Percentiles rank a stretch among this genome's conserved stretches.
These are phyloP conservation scores for Hemibagrus wyckioides DNA, from an alignment of 2,113 vertebrate genomes.

Conservation along the genomic window DNA sequence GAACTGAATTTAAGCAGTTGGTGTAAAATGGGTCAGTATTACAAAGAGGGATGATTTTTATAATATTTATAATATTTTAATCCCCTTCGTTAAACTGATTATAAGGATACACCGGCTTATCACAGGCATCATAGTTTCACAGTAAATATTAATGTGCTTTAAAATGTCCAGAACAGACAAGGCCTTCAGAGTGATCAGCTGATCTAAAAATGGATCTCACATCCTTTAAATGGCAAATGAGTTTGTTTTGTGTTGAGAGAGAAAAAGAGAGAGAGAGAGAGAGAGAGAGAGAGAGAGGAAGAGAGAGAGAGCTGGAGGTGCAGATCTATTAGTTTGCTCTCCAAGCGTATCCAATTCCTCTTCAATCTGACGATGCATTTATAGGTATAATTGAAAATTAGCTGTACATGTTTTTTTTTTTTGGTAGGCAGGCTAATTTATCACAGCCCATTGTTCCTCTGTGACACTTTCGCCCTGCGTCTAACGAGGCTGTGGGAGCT, in stretches of 20 bases:
- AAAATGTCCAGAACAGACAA: background rate
- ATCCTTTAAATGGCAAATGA: conserved; percentile 19
- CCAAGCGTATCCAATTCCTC: conserved; percentile 90
- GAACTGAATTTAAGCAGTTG: background rate
- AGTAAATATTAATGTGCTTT: conserved; percentile 4
- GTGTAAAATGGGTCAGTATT: background rate
- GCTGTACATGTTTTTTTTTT: conserved; percentile 85
- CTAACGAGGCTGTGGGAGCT: conserved; percentile 93
- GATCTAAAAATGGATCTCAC: conserved; percentile 30
- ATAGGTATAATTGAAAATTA: conserved; percentile 99
- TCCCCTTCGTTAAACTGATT: background rate
- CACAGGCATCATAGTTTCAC: background rate
- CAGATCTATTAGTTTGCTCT: conserved; percentile 76
- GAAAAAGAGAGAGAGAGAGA: background rate
- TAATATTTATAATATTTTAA: background rate
- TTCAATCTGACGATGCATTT: conserved; percentile 95
- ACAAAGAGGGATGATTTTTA: background rate
- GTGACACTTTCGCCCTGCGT: conserved; percentile 96
- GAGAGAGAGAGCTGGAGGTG: conserved; percentile 44
- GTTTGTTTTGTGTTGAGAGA: conserved; percentile 41
- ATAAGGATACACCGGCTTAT: background rate
- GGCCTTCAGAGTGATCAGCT: conserved; percentile 9
- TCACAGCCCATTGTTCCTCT: conserved; percentile 94
- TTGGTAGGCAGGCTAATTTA: conserved; percentile 90
- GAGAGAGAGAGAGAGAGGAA: background rate